Evolutionary conservation across 2,797 vertebrate genomes (phyloP).

Genomic region (Micrastur ruficollis): DNA sequence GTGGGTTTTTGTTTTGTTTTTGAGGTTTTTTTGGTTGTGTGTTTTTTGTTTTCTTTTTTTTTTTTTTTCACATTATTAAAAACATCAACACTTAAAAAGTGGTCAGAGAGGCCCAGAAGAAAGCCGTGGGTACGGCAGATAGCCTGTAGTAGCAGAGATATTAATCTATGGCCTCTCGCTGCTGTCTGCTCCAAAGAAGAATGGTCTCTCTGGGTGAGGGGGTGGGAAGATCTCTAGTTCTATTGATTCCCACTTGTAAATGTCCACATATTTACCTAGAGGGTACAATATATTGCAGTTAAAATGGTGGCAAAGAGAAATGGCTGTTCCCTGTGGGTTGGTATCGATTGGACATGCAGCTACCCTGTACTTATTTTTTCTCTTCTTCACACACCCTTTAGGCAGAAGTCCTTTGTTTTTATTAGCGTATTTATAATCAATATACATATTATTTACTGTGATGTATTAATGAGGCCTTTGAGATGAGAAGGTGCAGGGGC

Average conservation of each 20-base stretch:
- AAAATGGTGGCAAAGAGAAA: slow-evolving; percentile 43
- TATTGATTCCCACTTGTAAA: slow-evolving; percentile 43
- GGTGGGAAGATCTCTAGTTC: slow-evolving; percentile 13
- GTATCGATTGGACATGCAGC: slow-evolving; percentile 41
- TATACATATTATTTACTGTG: slow-evolving; percentile 27
- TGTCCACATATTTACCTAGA: slow-evolving; percentile 41
- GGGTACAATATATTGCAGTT: slow-evolving; percentile 18
- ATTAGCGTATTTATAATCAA: slow-evolving; percentile 46
- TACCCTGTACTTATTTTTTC: slow-evolving; percentile 2
- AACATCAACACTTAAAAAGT: neutral
- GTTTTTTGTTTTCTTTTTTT: neutral
- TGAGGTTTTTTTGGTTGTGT: neutral
- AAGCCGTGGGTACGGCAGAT: neutral
- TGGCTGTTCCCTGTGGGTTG: slow-evolving; percentile 23
- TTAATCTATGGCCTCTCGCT: neutral
- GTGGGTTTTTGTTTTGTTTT: neutral
- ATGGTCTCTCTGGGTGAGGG: neutral
- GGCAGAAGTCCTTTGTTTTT: slow-evolving; percentile 32
- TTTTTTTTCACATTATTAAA: neutral
- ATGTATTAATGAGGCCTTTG: slow-evolving; percentile 32
- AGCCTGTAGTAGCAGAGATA: neutral
- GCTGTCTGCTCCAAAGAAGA: slow-evolving; percentile 16
- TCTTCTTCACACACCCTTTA: neutral
- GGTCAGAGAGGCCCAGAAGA: neutral
- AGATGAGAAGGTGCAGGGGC: neutral